Conservation (phyloP, 2,888 invertebrate genomes). For the Aphelenchoides bicaudatus region DNA sequence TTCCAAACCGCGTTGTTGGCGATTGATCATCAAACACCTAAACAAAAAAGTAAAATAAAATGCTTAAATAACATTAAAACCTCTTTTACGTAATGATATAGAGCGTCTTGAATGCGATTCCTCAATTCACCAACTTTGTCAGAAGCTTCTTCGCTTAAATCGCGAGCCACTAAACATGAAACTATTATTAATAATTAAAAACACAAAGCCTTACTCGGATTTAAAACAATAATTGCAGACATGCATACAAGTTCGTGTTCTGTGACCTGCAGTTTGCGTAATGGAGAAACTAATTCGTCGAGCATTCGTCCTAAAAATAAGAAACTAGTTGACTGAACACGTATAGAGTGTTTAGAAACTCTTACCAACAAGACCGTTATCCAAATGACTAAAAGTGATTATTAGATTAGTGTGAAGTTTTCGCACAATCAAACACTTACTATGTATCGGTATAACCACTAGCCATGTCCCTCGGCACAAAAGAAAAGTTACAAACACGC, state of each 20-base stretch:
- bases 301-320: too few species aligned
- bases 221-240: constrained; percentile 51
- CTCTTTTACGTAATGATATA: constrained; percentile 47
- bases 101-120: constrained; percentile 47
- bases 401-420: not conserved
- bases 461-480: constrained; percentile 53
- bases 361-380: constrained; percentile 52
- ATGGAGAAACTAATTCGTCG: constrained; percentile 51
- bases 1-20: constrained; percentile 43
- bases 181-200: not conserved
- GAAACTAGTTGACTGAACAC: too few species aligned
- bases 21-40: too few species aligned
- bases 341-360: too few species aligned
- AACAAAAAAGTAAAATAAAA: too few species aligned
- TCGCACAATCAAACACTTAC: constrained; percentile 32
- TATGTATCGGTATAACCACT: constrained; percentile 52
- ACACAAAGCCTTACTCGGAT: constrained; percentile 44
- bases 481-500: constrained; percentile 56
- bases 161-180: constrained; percentile 44
- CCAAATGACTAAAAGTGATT: constrained; percentile 46
- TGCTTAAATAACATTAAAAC: too few species aligned
- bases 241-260: constrained; percentile 57
- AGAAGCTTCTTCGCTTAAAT: constrained; percentile 41
- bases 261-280: constrained; percentile 42
- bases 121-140: constrained; percentile 44